Evolutionary conservation across 2,888 invertebrate genomes (phyloP).

Genomic region (Palloptera scutellata): DNA sequence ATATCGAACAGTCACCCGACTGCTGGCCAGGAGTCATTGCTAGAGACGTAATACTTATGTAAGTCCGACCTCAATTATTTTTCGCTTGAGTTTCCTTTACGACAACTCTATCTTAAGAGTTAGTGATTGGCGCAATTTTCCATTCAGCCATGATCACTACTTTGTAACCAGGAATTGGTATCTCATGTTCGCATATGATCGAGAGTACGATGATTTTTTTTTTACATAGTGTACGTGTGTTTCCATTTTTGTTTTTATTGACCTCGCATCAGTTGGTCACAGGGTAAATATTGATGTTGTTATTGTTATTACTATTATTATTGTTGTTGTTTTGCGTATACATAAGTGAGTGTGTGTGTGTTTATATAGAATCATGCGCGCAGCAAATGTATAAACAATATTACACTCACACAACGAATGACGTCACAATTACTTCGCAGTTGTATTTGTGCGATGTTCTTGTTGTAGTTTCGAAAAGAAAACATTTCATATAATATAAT

Average conservation of each 20-base stretch:
- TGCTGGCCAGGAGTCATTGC: too few species aligned
- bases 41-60: too few species aligned
- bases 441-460: conserved; percentile 8
- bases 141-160: too few species aligned
- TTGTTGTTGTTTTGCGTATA: conserved; percentile 8
- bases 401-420: conserved; percentile 9
- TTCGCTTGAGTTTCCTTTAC: too few species aligned
- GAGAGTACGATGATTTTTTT: too few species aligned
- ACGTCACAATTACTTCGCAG: conserved; percentile 31
- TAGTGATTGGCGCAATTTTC: too few species aligned
- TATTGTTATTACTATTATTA: conserved; percentile 15
- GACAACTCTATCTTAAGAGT: too few species aligned
- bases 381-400: neutral
- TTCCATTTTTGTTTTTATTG: conserved; percentile 18
- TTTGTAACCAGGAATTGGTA: too few species aligned
- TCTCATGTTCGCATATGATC: neutral
- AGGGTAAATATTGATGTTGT: conserved; percentile 17
- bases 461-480: neutral
- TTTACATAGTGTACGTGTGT: neutral
- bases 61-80: too few species aligned
- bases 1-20: too few species aligned
- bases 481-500: neutral
- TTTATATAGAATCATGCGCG: neutral
- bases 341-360: neutral
- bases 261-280: conserved; percentile 31